Base-by-base conservation (phyloP, 2,113 vertebrate genomes). In the Stercorarius parasiticus region DNA sequence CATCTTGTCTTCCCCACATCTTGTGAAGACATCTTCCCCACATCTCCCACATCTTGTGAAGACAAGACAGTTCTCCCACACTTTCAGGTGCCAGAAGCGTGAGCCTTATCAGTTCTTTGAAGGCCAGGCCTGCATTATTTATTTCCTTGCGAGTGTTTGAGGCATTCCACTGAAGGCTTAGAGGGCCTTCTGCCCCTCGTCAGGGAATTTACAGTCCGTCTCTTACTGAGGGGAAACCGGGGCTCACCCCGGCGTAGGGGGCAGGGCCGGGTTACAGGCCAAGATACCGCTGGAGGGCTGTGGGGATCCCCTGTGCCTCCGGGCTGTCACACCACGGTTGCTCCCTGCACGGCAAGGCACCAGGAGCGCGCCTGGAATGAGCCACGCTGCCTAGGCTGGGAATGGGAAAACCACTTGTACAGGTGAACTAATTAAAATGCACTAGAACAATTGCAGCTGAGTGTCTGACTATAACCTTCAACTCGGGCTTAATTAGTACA, bases 231-330 rank as follows among this genome's bases (percentile, higher is more conserved):
- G 18, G 15, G 40, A 58, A 30, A 2, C 17, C 14, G 38, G 23
- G n/a, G 15, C 10, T 81, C 38, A 38, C 6, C 8, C 32, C 2
- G 0, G 32, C 0, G 0, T 3, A 5, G 0, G 10, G 4, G 23
- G 42, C 53, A 15, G 84, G 20, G 36, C 42, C 13, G 42, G 34
- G 18, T 0, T 32, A 43, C 40, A 15, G 70, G 40, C 13, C 42
- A 40, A 26, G 62, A 5, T 11, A 27, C 40, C 0, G 0, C 21
- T 43, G 80, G 66, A 15, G 53, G 15, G 32, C 3, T 10, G 14
- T 13, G 47, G 36, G 59, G 32, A 19, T 3, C 83, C 16, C 5
- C 78, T 0, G 18, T 5, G 50, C 22, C 47, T 19, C 30, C 10
- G 7, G 18, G 52, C 17, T 8, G 30, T 21, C 45, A 43, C 27